phyloP scores from a whole-genome alignment of 2,113 vertebrate genomes.

The Thermophis baileyi region DNA sequence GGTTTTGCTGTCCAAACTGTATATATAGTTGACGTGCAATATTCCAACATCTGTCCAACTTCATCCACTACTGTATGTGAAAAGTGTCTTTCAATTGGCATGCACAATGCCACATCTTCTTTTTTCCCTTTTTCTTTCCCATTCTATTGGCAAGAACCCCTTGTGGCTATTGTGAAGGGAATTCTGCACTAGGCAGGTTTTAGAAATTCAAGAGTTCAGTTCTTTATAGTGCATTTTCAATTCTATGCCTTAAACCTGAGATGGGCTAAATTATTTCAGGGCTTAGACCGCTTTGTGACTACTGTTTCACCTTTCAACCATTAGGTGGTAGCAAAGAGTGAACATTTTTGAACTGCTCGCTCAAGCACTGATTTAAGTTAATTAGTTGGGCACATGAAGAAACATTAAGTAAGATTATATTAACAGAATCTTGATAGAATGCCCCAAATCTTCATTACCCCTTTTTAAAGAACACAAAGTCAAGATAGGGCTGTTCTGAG shows the following conservation, averaged over 20 bases:
- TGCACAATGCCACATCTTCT: not conserved
- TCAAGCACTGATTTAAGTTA: not conserved
- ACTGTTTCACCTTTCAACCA: not conserved
- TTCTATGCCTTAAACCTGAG: not conserved
- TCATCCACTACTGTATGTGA: not conserved
- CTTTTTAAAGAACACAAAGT: not conserved
- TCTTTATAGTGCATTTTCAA: not conserved
- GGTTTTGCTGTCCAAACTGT: not conserved
- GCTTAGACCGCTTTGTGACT: not conserved
- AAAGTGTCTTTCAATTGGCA: not conserved
- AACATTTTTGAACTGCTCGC: not conserved
- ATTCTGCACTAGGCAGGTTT: not conserved
- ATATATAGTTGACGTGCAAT: not conserved
- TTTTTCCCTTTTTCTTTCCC: not conserved
- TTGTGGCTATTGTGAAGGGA: not conserved
- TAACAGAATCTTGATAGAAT: not conserved
- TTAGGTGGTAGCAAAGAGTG: not conserved
- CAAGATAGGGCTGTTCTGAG: not conserved
- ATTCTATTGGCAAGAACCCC: not conserved
- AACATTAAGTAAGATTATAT: not conserved
- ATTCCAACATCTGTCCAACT: not conserved
- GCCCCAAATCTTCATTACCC: not conserved
- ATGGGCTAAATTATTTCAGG: not conserved
- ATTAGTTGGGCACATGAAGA: not conserved
- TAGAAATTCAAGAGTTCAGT: not conserved